A percentile compares a stretch with the other conserved stretches of the same genome.
phyloP scores from a whole-genome alignment of 1,140 invertebrate genomes.

The Drosophila tropicalis region DNA sequence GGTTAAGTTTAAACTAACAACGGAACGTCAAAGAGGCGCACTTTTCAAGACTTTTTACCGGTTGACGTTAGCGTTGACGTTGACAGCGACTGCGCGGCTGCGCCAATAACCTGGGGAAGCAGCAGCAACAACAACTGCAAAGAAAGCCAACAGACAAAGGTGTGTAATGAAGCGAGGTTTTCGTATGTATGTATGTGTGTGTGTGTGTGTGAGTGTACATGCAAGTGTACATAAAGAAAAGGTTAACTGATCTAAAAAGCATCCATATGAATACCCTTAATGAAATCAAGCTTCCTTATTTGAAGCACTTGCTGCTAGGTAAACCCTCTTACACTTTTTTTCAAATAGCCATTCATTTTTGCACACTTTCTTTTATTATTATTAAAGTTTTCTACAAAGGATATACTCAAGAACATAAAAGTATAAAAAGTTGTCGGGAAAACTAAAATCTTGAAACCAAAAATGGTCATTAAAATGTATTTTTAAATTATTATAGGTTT shows the following conservation, averaged over 20 bases:
- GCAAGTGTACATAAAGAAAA: neutral
- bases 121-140: constrained; percentile 85
- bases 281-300: neutral
- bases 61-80: constrained; percentile 33
- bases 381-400: too few relatives aligned
- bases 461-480: too few relatives aligned
- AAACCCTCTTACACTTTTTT: too few relatives aligned
- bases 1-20: constrained; percentile 82
- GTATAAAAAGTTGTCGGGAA: too few relatives aligned
- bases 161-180: constrained; percentile 57
- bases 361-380: too few relatives aligned
- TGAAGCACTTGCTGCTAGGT: too few relatives aligned
- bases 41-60: constrained; percentile 83
- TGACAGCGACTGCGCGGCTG: constrained; percentile 30
- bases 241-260: neutral
- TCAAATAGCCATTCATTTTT: too few relatives aligned
- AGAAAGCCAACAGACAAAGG: constrained; percentile 84
- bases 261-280: neutral
- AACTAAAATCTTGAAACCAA: too few relatives aligned
- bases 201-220: neutral
- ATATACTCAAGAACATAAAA: too few relatives aligned
- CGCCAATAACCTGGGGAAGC: constrained; percentile 31
- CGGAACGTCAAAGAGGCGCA: constrained; percentile 71
- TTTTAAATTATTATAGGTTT: too few relatives aligned
- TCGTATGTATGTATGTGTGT: neutral